Evolutionary conservation across 2,113 vertebrate genomes (phyloP), one percentile per base, ranked within the genome.

Genomic region (Gulo gulo): DNA sequence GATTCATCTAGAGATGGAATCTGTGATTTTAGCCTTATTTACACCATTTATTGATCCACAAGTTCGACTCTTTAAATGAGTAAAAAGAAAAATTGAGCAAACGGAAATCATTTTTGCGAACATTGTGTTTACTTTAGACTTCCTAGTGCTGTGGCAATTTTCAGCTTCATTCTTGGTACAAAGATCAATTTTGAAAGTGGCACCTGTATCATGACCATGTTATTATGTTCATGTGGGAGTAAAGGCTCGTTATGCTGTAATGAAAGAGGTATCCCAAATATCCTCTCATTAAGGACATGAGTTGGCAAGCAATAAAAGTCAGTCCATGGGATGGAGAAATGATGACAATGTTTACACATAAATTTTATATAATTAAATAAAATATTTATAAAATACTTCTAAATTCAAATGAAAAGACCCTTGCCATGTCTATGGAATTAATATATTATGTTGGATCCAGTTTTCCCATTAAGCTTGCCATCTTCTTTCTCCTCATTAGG

Each of bases 121-220:
- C 39, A 61, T 79, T 42, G 34, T 78, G 18, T 83, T 93, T 84
- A 87, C 13, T 20, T 94, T 47, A 82, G 24, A 78, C 80, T 90
- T 83, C n/a, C 55, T 83, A 79, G 89, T 47, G 21, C 34, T 31
- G 42, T 88, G 78, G n/a, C 31, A n/a, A 69, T 87, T 97, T 94
- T 94, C 13, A 97, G 61, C 61, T 96, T 23, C 42, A 50, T 91
- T 36, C 16, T 90, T 94, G 85, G 10, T 90, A 23, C 50, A 79
- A 63, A 93, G 63, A 86, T 88, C 21, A 88, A 23, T 96, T 98
- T 91, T 52, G 71, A 96, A 97, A 94, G 78, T 74, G 84, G 23
- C 69, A 84, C 74, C 76, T 90, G 11, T 88, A 69, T 78, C 47
- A 67, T 29, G n/a, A 78, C 4, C 13, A 31, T 34, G 59, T 57